Percentiles rank a stretch among this genome's conserved stretches.
phyloP scores from a whole-genome alignment of 1,140 invertebrate species.

The Stegodyphus dumicola region DNA sequence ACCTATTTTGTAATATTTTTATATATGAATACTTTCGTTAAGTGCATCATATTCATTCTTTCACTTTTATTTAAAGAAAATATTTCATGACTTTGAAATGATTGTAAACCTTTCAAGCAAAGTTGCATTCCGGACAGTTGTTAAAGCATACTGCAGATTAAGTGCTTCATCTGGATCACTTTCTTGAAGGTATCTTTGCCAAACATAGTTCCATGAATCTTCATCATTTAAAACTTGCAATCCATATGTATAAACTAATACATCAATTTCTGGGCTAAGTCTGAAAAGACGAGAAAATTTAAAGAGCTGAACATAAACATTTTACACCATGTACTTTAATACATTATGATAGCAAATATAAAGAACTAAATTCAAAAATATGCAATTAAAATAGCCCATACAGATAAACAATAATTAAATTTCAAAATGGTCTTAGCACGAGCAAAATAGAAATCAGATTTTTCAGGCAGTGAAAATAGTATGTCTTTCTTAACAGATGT shows the following conservation, averaged over 20 bases:
- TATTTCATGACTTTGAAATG: neutral
- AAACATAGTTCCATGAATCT: slow-evolving; percentile 79
- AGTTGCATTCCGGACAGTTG: slow-evolving; percentile 64
- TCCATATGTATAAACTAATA: slow-evolving; percentile 71
- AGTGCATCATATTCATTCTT: neutral
- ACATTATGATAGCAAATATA: neutral
- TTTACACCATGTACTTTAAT: neutral
- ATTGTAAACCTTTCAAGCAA: slow-evolving; percentile 21
- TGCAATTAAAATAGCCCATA: neutral
- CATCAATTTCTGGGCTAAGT: slow-evolving; percentile 75
- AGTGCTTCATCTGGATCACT: slow-evolving; percentile 81
- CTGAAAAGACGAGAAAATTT: neutral
- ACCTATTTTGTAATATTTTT: neutral
- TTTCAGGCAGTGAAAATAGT: neutral
- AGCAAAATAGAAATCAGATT: neutral
- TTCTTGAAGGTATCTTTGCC: slow-evolving; percentile 79
- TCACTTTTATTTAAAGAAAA: too few species aligned
- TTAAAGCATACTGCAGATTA: slow-evolving; percentile 77
- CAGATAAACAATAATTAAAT: neutral
- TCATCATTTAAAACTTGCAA: slow-evolving; percentile 71
- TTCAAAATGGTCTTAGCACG: neutral
- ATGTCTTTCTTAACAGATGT: neutral
- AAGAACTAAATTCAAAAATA: neutral
- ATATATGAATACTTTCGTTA: neutral
- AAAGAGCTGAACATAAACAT: neutral